Conservation (phyloP, 2,888 invertebrate genomes). For the Eustalomyia histrio region DNA sequence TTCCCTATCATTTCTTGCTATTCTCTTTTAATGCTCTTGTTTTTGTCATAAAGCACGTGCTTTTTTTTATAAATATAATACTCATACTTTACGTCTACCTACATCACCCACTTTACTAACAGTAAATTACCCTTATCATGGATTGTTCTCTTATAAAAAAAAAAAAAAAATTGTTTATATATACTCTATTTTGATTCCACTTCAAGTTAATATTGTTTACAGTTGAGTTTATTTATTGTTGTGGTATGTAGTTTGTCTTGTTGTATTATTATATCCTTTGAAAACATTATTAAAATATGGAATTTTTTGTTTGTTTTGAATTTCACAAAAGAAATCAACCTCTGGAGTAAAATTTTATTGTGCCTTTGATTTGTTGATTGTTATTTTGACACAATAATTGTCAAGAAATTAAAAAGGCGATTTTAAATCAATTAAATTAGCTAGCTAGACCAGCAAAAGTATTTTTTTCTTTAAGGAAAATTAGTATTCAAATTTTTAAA, state of each 20-base stretch:
- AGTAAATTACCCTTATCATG: constrained; percentile 24
- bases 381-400: constrained; percentile 48
- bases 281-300: constrained; percentile 35
- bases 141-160: constrained; percentile 1
- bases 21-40: constrained; percentile 11
- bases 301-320: constrained; percentile 18
- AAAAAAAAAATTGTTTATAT: too few species aligned
- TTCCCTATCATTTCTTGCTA: constrained; percentile 8
- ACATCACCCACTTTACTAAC: constrained; percentile 13
- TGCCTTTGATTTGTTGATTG: constrained; percentile 60
- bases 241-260: neutral
- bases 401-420: constrained; percentile 53
- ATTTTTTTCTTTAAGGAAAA: neutral
- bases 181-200: constrained; percentile 1
- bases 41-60: constrained; percentile 45
- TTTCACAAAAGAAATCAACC: constrained; percentile 43
- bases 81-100: neutral
- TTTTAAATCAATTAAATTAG: constrained; percentile 2
- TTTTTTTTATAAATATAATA: constrained; percentile 37
- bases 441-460: neutral
- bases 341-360: constrained; percentile 59
- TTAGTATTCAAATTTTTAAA: too few species aligned
- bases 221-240: constrained; percentile 33
- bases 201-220: constrained; percentile 29
- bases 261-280: constrained; percentile 28